Conservation (phyloP, 2,113 vertebrate species). For the Leucopternis melanops region DNA sequence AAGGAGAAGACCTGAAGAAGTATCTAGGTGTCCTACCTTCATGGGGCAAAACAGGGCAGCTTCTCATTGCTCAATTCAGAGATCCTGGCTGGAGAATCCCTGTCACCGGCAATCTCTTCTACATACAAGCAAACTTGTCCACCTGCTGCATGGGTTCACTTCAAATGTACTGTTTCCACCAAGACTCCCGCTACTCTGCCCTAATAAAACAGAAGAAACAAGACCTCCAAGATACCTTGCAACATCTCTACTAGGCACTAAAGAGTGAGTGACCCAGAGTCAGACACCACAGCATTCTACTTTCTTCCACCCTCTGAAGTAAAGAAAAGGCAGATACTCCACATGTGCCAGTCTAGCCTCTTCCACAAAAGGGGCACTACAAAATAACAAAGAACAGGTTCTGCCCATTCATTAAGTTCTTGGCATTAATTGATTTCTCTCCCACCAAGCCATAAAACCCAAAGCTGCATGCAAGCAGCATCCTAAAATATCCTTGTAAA, state of each 20-base stretch:
- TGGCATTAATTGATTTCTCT: constrained; percentile 52
- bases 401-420: constrained; percentile 29
- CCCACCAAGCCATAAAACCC: constrained; percentile 56
- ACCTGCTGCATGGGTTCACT: background rate
- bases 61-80: background rate
- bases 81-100: background rate
- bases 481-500: constrained; percentile 72
- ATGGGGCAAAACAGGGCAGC: background rate
- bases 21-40: background rate
- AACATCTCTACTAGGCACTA: background rate
- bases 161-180: background rate
- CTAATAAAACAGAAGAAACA: background rate
- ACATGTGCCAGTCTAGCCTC: background rate
- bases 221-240: background rate
- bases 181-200: background rate
- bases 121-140: background rate
- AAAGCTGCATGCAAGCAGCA: constrained; percentile 45
- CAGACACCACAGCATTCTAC: background rate
- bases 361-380: background rate
- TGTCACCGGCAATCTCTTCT: background rate
- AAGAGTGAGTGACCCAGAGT: background rate
- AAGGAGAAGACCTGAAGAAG: background rate
- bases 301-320: background rate
- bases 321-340: background rate
- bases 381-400: background rate